Evolutionary conservation across 1,140 invertebrate genomes (phyloP).

Genomic region (Protaetia brevitarsis): DNA sequence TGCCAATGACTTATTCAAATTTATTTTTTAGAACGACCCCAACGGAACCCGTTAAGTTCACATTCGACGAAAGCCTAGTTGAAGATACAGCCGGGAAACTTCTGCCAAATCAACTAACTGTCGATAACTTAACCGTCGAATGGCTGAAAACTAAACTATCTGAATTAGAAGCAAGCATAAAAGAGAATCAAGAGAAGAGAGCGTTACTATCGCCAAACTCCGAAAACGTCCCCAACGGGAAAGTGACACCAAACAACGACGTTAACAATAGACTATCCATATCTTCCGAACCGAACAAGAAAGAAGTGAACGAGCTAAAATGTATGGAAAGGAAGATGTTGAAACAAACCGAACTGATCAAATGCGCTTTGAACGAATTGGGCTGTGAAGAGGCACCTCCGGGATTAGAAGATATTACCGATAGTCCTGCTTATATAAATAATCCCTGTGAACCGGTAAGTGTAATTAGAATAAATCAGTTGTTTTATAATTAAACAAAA

Average conservation of each 20-base stretch:
- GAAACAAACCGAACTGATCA: slow-evolving; percentile 76
- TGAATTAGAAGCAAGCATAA: slow-evolving; percentile 70
- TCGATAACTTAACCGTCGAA: slow-evolving; percentile 88
- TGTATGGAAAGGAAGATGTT: slow-evolving; percentile 78
- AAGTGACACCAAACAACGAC: slow-evolving; percentile 39
- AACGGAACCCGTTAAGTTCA: slow-evolving; percentile 69
- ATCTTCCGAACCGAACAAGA: slow-evolving; percentile 40
- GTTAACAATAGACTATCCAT: slow-evolving; percentile 37
- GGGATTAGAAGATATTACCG: slow-evolving; percentile 72
- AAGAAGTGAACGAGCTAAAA: slow-evolving; percentile 59
- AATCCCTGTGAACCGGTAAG: slow-evolving; percentile 44
- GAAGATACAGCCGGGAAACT: slow-evolving; percentile 80
- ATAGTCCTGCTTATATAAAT: slow-evolving; percentile 47
- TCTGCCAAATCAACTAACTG: slow-evolving; percentile 76
- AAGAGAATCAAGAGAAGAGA: slow-evolving; percentile 66
- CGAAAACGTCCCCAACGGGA: slow-evolving; percentile 38
- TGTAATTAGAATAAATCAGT: no score
- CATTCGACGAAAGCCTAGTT: slow-evolving; percentile 79
- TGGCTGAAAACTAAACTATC: slow-evolving; percentile 73
- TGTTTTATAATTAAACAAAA: no score
- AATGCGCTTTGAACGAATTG: slow-evolving; percentile 75
- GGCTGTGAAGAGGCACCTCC: slow-evolving; percentile 82
- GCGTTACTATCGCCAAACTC: slow-evolving; percentile 33
- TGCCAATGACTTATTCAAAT: background rate
- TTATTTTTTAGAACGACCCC: slow-evolving; percentile 64